Conservation (phyloP, 37 sponge, comb jelly and placozoan species). For the Cladorhizidae sp. region DNA sequence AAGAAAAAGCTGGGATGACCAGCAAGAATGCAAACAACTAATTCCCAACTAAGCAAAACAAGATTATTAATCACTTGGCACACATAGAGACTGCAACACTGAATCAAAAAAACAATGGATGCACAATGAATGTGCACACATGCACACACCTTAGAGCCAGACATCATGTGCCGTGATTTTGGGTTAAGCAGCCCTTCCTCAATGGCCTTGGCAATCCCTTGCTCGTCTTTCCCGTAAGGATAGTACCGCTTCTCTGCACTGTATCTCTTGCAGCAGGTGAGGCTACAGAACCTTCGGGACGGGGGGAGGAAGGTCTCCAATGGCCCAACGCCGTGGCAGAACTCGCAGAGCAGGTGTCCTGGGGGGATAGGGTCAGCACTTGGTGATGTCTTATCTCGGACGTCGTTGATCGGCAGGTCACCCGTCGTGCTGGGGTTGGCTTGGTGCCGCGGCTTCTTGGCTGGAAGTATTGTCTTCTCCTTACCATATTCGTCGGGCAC, state of each 20-base stretch:
- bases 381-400: not conserved
- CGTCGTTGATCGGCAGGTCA: not conserved
- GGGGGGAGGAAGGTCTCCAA: constrained; percentile 47
- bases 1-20: no score
- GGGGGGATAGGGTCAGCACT: constrained; percentile 9
- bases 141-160: no score
- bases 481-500: constrained; percentile 79
- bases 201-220: constrained; percentile 65
- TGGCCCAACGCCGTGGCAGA: constrained; percentile 32
- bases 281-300: constrained; percentile 60
- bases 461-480: constrained; percentile 17
- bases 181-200: constrained; percentile 58
- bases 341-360: constrained; percentile 53
- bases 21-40: no score
- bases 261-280: constrained; percentile 75
- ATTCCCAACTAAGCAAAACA: no score
- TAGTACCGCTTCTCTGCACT: constrained; percentile 58
- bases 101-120: no score
- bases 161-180: no score
- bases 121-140: no score
- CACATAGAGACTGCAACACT: no score
- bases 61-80: no score
- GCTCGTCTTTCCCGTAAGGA: constrained; percentile 66
- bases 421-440: not conserved
- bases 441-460: not conserved